Percentiles rank a stretch among this genome's conserved stretches.
Evolutionary conservation across 2,113 vertebrate species (phyloP).

Genomic region (Spea multiplicata): DNA sequence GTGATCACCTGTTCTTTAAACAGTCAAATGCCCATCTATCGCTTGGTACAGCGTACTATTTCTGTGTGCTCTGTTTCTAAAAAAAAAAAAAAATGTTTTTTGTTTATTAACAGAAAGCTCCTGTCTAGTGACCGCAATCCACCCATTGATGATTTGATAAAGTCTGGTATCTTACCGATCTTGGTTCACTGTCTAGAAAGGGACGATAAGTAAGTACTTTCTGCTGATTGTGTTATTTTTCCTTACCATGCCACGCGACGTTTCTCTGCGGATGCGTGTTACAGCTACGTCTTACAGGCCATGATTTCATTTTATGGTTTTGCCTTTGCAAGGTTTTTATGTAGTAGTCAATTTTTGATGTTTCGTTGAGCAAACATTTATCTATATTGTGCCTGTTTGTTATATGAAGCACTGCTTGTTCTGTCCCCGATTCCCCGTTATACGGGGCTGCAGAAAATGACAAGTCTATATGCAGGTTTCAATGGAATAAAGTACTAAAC

Average conservation of each 20-base stretch:
- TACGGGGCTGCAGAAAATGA: too few relatives aligned
- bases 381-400: too few relatives aligned
- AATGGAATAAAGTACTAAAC: too few relatives aligned
- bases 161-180: constrained; percentile 98
- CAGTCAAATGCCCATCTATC: too few relatives aligned
- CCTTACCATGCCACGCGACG: background rate
- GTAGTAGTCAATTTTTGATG: background rate
- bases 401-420: too few relatives aligned
- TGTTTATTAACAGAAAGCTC: constrained; percentile 79
- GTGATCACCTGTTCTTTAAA: background rate
- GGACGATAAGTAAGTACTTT: constrained; percentile 92
- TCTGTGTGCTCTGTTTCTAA: background rate
- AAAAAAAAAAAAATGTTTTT: constrained; percentile 8
- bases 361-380: too few relatives aligned
- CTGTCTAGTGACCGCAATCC: constrained; percentile 98
- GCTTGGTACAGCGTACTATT: background rate
- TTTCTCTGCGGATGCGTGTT: too few relatives aligned
- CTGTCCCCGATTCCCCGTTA: too few relatives aligned
- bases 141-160: constrained; percentile 97
- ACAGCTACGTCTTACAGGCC: too few relatives aligned
- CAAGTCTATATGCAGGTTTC: too few relatives aligned
- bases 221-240: background rate
- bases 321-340: background rate
- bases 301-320: background rate
- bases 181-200: constrained; percentile 98